Base-by-base conservation (phyloP, 2,797 vertebrate species). In the Paedocypris micromegethes region DNA sequence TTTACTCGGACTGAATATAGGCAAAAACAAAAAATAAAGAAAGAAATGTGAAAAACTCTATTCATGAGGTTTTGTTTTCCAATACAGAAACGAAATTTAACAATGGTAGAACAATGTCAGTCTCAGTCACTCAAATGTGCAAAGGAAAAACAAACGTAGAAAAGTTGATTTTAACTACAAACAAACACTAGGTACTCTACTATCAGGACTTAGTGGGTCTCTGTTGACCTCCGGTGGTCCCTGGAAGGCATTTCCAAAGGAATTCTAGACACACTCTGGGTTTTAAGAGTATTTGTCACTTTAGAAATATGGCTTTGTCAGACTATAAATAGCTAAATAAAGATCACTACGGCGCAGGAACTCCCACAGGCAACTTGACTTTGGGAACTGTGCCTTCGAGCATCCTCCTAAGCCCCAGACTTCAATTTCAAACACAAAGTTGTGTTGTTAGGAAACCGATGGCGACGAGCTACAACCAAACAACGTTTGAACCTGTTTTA, bases 341-440 rank as follows among this genome's bases (percentile, higher is more conserved):
- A 68, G 9, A 69, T 57, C 48, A 64, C 53, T 63, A 63, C 37
- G 41, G 60, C 46, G 52, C 9, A 70, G 46, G 41, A 64, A 64
- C 53, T 64, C 68, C 68, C 47, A 57, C 23, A 64, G 68, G 68
- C 60, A 4, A 9, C 60, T 70, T 70, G 60, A 70, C 68, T 70
- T 70, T 64, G 54, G 68, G 60, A 70, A 64, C 47, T 9, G 48
- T 70, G 42, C 68, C 68, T 42, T 42, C 38, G 44, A 70, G 68
- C 60, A 64, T 57, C 56, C 53, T 53, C 53, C 68, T 41, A 64
- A 57, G 57, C 57, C 60, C 60, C 46, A 70, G 46, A 6, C 53
- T 6, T 40, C 46, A 51, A 51, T 64, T 56, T 57, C 51, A 61
- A 70, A 70, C 40, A 51, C 68, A 58, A 46, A 58, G 54, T 50